Conservation (phyloP, 1,140 invertebrate species). For the Ganaspis sp. region DNA sequence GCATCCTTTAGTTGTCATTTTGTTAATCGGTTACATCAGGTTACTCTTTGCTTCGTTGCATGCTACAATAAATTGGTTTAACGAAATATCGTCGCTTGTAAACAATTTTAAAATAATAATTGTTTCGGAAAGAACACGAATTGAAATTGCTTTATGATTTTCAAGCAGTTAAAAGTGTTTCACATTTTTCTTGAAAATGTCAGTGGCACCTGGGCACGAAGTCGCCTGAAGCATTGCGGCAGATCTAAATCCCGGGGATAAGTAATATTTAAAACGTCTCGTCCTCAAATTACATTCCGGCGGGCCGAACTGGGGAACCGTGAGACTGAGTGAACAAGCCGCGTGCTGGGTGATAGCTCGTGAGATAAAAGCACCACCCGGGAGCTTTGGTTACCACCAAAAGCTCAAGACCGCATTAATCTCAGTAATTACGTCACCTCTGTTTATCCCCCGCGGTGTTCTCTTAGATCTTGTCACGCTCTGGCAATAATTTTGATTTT, state of each 20-base stretch:
- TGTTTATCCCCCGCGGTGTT: slow-evolving; percentile 57
- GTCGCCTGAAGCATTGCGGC: slow-evolving; percentile 33
- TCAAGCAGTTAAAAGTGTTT: too few relatives aligned
- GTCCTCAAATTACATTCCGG: slow-evolving; percentile 69
- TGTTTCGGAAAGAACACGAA: too few relatives aligned
- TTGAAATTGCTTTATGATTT: too few relatives aligned
- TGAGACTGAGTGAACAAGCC: slow-evolving; percentile 39
- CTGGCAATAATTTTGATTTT: not conserved
- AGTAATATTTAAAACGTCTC: slow-evolving; percentile 69
- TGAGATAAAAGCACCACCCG: slow-evolving; percentile 63
- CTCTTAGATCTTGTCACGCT: slow-evolving; percentile 38
- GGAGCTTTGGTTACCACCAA: slow-evolving; percentile 58
- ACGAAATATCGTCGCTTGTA: too few relatives aligned
- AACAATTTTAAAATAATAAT: too few relatives aligned
- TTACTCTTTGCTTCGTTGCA: too few relatives aligned
- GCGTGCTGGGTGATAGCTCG: slow-evolving; percentile 57
- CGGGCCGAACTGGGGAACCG: slow-evolving; percentile 32
- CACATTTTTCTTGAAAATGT: slow-evolving; percentile 1
- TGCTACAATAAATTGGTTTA: too few relatives aligned
- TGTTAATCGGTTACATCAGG: too few relatives aligned
- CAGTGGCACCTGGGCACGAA: slow-evolving; percentile 1
- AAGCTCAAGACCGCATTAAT: slow-evolving; percentile 68
- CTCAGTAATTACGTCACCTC: slow-evolving; percentile 71
- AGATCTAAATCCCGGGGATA: slow-evolving; percentile 61
- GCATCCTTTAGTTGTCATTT: too few relatives aligned